phyloP scores from a whole-genome alignment of 1,140 invertebrate genomes.

The Gonatopus flavifemur region DNA sequence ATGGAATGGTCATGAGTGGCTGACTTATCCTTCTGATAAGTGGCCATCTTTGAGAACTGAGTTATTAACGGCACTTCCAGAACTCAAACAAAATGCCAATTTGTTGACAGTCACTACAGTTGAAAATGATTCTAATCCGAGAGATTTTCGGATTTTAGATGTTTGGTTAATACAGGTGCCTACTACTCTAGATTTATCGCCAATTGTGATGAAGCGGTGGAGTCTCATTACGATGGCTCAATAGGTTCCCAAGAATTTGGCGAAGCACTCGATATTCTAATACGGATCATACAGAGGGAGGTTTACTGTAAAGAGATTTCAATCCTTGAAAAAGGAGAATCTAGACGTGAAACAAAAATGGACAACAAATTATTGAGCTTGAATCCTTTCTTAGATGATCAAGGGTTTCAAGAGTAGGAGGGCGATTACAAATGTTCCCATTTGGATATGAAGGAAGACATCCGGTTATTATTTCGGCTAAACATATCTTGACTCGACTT shows the following conservation, averaged over 20 bases:
- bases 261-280: background rate
- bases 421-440: conserved; percentile 12
- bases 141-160: conserved; percentile 1
- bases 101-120: background rate
- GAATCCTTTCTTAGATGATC: conserved; percentile 27
- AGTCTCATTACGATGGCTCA: no score
- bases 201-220: background rate
- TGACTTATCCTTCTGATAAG: conserved; percentile 11
- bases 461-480: conserved; percentile 17
- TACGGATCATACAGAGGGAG: background rate
- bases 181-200: conserved; percentile 10
- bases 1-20: conserved; percentile 28
- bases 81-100: background rate
- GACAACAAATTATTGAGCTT: conserved; percentile 3
- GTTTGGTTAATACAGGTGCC: conserved; percentile 1
- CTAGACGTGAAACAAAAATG: no score
- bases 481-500: conserved; percentile 1
- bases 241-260: background rate
- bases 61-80: background rate
- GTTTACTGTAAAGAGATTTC: conserved; percentile 2
- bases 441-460: conserved; percentile 3
- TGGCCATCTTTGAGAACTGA: background rate
- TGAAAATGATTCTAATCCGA: background rate
- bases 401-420: conserved; percentile 30
- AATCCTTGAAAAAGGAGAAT: background rate